These are phyloP conservation scores for Tipula unca DNA, from an alignment of 2,888 invertebrate genomes.

Conservation along the genomic window DNA sequence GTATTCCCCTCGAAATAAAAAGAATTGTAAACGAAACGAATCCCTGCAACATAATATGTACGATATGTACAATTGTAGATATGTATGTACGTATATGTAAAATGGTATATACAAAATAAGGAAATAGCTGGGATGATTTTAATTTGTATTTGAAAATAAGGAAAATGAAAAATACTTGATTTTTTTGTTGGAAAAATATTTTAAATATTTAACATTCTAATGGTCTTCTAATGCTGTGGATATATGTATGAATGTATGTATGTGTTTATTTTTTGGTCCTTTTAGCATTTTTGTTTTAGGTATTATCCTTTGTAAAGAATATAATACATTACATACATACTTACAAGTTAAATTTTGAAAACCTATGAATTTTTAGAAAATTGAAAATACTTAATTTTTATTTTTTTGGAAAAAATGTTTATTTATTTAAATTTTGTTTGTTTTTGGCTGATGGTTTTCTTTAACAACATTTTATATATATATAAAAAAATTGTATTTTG, in stretches of 20 bases:
- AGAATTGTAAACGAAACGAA: neutral
- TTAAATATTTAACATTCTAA: constrained; percentile 8
- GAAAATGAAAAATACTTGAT: neutral
- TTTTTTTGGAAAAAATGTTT: neutral
- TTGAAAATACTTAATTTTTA: neutral
- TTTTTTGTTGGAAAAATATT: neutral
- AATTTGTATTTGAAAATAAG: neutral
- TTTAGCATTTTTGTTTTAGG: neutral
- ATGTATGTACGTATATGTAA: neutral
- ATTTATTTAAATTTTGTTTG: neutral
- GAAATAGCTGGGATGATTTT: neutral
- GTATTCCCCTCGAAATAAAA: neutral
- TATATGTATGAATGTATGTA: neutral
- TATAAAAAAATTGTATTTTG: neutral
- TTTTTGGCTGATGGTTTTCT: neutral
- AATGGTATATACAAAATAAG: neutral
- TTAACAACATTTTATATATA: neutral
- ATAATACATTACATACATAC: neutral
- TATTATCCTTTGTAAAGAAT: neutral
- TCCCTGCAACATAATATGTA: neutral
- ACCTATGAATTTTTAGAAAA: neutral
- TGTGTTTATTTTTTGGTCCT: neutral
- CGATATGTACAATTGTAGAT: neutral
- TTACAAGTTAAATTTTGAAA: neutral
- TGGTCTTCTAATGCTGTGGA: neutral